Base-by-base conservation (phyloP, 2,113 vertebrate genomes). In the Vireo altiloquus region DNA sequence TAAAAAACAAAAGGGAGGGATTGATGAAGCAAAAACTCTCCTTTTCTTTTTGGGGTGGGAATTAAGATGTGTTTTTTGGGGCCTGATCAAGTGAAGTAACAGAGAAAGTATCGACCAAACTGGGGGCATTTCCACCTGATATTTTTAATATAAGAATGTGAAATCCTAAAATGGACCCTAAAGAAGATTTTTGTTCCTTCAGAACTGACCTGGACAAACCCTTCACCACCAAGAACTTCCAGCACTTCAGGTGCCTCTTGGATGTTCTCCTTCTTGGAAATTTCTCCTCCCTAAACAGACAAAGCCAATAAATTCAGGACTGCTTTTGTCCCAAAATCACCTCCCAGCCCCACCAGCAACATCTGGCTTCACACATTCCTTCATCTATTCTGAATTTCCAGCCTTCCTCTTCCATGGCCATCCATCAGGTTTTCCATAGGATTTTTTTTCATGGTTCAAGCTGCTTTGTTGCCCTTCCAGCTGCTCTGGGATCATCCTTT, bases 391-490 rank as follows among this genome's bases (percentile, higher is more conserved):
- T 64, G 8, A 31, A 88, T 90, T 87, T 80, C 84, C 91, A 86
- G 39, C 77, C 63, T 83, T 71, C 83, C 91, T 88, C 91, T 78
- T 77, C 69, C 89, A 8, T 49, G 84, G 93, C 89, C 90, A 87
- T 42, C n/a, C 4, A 59, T 83, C 90, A 24, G 82, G 40, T 59
- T 60, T 90, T 89, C 90, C 21, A 28, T 0, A 3, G 42, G 5
- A 9, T 79, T 75, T 69, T 75, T 69, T 82, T 82, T 80, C 77
- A 68, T 33, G 92, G 57, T 59, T 15, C 23, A 30, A 33, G 86
- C 87, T 87, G 61, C 37, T 92, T 65, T 68, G 12, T 44, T 46
- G 79, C 80, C 37, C n/a, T 37, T 63, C 35, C 52, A 5, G 7
- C n/a, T 40, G 63, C 83, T 54, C 31, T 22, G 52, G 78, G 18